Evolutionary conservation across 2,113 vertebrate genomes (phyloP).

Genomic region (Nothobranchius furzeri): DNA sequence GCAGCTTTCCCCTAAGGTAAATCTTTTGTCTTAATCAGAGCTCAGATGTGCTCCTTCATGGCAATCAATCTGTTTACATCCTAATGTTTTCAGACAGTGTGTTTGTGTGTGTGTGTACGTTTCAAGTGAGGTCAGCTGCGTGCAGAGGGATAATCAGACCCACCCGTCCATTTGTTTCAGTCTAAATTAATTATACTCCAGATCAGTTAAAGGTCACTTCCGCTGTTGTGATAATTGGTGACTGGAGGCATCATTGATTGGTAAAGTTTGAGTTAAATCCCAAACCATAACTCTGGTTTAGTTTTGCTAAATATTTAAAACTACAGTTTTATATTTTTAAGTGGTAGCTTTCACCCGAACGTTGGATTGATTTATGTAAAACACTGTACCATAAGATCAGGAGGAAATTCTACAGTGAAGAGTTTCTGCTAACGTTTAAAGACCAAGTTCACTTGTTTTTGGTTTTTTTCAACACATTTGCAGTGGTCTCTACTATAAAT

Average conservation of each 20-base stretch:
- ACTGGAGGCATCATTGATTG: constrained; percentile 47
- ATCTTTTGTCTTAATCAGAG: constrained; percentile 3
- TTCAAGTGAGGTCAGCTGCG: constrained; percentile 21
- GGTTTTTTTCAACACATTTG: no score
- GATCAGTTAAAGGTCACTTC: constrained; percentile 50
- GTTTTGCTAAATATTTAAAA: no score
- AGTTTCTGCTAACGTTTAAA: no score
- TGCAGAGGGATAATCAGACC: constrained; percentile 55
- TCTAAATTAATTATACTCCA: constrained; percentile 50
- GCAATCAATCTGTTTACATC: constrained; percentile 36
- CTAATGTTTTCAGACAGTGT: constrained; percentile 35
- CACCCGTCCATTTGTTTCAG: constrained; percentile 48
- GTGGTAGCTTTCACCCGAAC: no score
- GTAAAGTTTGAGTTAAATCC: constrained; percentile 36
- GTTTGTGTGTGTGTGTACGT: constrained; percentile 5
- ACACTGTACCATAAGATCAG: no score
- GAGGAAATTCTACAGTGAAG: no score
- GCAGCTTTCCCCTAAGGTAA: constrained; percentile 17
- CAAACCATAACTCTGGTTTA: constrained; percentile 3
- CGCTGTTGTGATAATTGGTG: constrained; percentile 39
- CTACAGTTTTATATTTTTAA: no score
- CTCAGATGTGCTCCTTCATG: constrained; percentile 26
- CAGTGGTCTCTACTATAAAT: no score
- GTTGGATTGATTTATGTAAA: no score
- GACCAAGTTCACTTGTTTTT: no score